Conservation (phyloP, 2,888 invertebrate species). For the Diadromus collaris region DNA sequence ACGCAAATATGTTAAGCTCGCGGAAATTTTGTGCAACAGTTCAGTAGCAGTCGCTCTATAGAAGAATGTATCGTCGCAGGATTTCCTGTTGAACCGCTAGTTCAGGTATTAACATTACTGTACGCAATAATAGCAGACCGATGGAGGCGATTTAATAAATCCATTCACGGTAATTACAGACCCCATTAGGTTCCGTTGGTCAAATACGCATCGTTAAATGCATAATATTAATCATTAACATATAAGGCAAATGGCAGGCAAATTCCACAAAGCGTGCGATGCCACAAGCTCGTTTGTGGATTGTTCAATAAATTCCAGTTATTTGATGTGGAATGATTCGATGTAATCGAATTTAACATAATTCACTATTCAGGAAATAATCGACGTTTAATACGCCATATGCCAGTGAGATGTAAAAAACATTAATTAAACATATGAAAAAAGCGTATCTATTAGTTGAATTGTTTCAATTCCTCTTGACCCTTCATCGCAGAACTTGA, state of each 20-base stretch:
- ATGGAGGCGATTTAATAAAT: slow-evolving; percentile 45
- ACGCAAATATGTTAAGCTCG: slow-evolving; percentile 32
- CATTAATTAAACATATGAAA: background rate
- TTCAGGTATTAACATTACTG: slow-evolving; percentile 8
- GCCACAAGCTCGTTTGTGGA: background rate
- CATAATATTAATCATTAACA: slow-evolving; percentile 52
- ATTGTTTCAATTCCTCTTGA: background rate
- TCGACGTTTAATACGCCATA: background rate
- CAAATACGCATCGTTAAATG: slow-evolving; percentile 50
- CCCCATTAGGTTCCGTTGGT: slow-evolving; percentile 46
- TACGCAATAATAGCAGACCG: background rate
- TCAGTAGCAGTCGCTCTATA: slow-evolving; percentile 17
- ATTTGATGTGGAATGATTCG: slow-evolving; percentile 2
- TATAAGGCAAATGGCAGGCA: slow-evolving; percentile 5
- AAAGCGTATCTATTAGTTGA: background rate
- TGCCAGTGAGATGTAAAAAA: background rate
- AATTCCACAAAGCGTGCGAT: slow-evolving; percentile 31
- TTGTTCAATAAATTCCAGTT: slow-evolving; percentile 6
- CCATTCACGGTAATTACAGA: slow-evolving; percentile 49
- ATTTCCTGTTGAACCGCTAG: slow-evolving; percentile 12
- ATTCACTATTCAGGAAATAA: background rate
- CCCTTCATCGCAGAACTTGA: background rate
- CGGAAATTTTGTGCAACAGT: slow-evolving; percentile 20
- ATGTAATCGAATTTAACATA: background rate
- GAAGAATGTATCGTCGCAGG: background rate